Evolutionary conservation across 2,888 invertebrate species (phyloP), one percentile per base, ranked within the genome.

Genomic region (Rhopalosiphum nymphaeae): DNA sequence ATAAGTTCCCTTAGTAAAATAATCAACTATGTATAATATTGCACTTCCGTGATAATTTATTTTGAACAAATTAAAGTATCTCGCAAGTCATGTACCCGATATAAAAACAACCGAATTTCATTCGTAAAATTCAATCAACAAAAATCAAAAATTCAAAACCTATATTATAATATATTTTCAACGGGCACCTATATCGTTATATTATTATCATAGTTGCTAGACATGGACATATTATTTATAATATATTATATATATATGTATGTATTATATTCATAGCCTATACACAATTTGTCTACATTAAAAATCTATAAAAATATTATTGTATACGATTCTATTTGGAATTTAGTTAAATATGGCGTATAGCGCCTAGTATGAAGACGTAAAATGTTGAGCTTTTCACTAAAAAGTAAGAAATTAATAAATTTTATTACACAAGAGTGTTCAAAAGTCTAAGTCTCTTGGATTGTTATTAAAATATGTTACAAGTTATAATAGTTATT

Each of bases 291-390:
- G 36, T 21, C 36, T 78, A 78, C 36, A 21, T 36, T 42, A 78
- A 7, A 78, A 78, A 78, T 78, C 78, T 78, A 78, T 78, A 78
- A 78, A 78, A 78, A 78, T 78, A 78, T 78, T 36, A 78, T 36
- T 78, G 36, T 36, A 78, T 36, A 36, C 78, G 78, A 42, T 21
- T 78, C 78, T 78, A 78, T 78, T 3, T 78, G 36, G 36, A 42
- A 78, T 78, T 78, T 36, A 78, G 21, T 78, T 78, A 21, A 78
- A 36, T 36, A 78, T 78, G 36, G 78, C 78, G 78, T 78, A 78
- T 78, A 78, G 67, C 78, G 36, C 78, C 78, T 78, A 42, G 78
- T 78, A 78, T 78, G 36, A 78, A 78, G 36, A 42, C 36, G 36
- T 36, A 36, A 36, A 78, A 78, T 9, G 78, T 36, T 78, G 78